A percentile compares a stretch with the other conserved stretches of the same genome.
These are phyloP conservation scores for Pseudopipra pipra DNA, from an alignment of 2,113 vertebrate species.

Conservation along the genomic window DNA sequence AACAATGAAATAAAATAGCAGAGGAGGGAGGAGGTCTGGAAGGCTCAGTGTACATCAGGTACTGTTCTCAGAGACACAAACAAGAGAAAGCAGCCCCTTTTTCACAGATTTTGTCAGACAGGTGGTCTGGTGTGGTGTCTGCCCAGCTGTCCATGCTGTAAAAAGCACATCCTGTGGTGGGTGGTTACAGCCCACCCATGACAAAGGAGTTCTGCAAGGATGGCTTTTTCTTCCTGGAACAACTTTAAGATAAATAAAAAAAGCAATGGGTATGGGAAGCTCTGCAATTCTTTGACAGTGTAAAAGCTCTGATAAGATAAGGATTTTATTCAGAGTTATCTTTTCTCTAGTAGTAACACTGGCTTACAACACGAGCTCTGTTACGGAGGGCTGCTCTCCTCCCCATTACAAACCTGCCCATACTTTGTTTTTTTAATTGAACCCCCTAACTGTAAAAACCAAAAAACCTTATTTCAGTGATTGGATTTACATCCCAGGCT, in stretches of 20 bases:
- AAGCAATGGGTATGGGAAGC: not conserved
- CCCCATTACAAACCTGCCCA: not conserved
- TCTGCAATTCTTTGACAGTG: not conserved
- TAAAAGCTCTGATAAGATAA: not conserved
- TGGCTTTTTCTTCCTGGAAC: not conserved
- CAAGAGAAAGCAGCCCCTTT: not conserved
- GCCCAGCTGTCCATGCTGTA: not conserved
- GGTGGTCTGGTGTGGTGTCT: not conserved
- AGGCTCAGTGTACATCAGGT: not conserved
- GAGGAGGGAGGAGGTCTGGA: slow-evolving; percentile 9
- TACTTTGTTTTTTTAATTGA: not conserved
- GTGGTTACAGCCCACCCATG: not conserved
- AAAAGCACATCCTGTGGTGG: not conserved
- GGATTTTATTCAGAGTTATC: not conserved
- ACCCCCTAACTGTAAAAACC: not conserved
- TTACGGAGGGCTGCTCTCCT: not conserved
- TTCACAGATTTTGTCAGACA: not conserved
- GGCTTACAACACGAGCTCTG: not conserved
- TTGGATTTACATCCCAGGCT: not conserved
- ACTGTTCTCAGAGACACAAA: not conserved
- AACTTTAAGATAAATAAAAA: not conserved
- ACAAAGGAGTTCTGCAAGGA: not conserved
- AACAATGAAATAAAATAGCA: not conserved
- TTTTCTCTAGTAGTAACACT: not conserved
- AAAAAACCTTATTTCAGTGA: not conserved